Evolutionary conservation across 1,140 invertebrate species (phyloP), one percentile per base, ranked within the genome.

Genomic region (Apocrypta bakeri): DNA sequence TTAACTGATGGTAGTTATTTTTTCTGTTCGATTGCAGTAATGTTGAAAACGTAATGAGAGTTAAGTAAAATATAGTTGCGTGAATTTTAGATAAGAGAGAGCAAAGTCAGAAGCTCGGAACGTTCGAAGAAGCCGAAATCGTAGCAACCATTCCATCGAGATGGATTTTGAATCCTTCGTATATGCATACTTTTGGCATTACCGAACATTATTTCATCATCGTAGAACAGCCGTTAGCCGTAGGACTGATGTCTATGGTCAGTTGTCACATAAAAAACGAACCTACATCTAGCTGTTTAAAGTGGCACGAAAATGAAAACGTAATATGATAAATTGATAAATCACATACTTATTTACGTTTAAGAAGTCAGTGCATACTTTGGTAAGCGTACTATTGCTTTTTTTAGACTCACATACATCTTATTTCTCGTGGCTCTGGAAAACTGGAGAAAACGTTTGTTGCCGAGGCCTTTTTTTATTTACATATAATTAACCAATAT

Each of bases 401-500:
- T 25, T 80, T 94, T 61, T 90, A 97, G 94, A 97, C 96, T 0
- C 90, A 95, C 61, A 95, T 98, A 85, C 94, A 96, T 84, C 90
- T 97, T 0, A 90, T 98, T 1, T 94, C 94, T 8, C 93, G 95
- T 37, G 86, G 92, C 76, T 94, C 92, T 33, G 95, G 95, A 2
- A 90, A 93, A 86, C 85, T 94, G 64, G 89, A 90, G 1, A 93
- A 93, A 66, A 94, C 93, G 68, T 96, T 94, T 87, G 87, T 94
- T 27, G 93, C 96, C 0, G 95, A 97, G 79, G 91, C 95, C 0
- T 95, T 98, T 83, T 98, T 98, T 87, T 97, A 95, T 85, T 93
- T 98, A 2, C 98, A 98, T 87, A 96, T 97, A 42, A 97, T 98
- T 76, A 98, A 98, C 91, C 95, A 96, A 75, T 98, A 95, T 88